A percentile compares a stretch with the other conserved stretches of the same genome.
These are phyloP conservation scores for Misgurnus anguillicaudatus DNA, from an alignment of 2,113 vertebrate genomes.

Conservation along the genomic window DNA sequence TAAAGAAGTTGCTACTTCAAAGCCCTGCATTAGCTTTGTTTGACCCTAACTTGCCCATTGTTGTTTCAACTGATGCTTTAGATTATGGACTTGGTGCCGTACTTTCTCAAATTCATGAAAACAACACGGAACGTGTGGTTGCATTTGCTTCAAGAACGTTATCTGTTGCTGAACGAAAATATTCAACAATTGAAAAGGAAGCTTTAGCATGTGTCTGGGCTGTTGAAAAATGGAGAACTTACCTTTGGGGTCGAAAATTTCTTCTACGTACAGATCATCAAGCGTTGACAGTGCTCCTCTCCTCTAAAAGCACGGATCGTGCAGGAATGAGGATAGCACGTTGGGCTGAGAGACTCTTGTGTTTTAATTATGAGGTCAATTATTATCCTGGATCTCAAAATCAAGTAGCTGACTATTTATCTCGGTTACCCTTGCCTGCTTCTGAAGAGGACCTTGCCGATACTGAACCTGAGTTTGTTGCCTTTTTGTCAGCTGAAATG, in stretches of 20 bases:
- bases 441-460: not conserved
- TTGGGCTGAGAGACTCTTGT: no score
- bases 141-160: conserved; percentile 22
- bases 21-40: not conserved
- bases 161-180: not conserved
- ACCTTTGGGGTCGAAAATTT: no score
- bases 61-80: not conserved
- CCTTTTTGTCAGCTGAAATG: not conserved
- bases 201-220: conserved; percentile 33
- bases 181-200: conserved; percentile 30
- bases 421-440: not conserved
- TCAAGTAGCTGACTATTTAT: not conserved
- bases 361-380: no score
- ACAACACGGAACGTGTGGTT: not conserved
- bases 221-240: not conserved
- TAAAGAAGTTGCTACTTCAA: not conserved
- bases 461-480: no score
- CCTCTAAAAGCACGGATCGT: conserved; percentile 26
- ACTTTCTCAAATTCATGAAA: not conserved
- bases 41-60: not conserved
- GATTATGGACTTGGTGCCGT: not conserved
- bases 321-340: not conserved
- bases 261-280: no score
- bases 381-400: no score
- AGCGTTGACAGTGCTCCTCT: no score